Evolutionary conservation across 2,797 vertebrate species (phyloP).

Genomic region (Pseudochirops cupreus): DNA sequence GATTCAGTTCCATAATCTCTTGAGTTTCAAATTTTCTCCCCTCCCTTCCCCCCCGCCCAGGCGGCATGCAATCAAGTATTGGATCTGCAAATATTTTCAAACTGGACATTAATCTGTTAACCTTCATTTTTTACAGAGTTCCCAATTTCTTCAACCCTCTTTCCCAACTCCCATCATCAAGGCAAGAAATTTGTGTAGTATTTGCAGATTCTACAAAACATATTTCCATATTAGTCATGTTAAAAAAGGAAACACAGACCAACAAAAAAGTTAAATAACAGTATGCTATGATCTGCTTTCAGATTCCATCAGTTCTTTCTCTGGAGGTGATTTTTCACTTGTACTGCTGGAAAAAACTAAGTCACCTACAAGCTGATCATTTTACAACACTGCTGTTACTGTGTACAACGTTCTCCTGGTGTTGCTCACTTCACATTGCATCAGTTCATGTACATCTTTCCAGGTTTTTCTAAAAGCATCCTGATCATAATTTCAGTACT

Average conservation of each 20-base stretch:
- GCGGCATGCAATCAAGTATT: too few species aligned
- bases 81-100: too few species aligned
- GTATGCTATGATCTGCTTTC: background rate
- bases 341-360: background rate
- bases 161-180: background rate
- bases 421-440: background rate
- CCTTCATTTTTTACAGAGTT: background rate
- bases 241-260: background rate
- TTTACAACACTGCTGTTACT: background rate
- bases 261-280: background rate
- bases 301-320: background rate
- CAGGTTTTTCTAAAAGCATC: background rate
- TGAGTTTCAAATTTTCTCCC: too few species aligned
- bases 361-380: background rate
- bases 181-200: background rate
- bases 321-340: background rate
- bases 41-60: too few species aligned
- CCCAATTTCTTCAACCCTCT: background rate
- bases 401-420: background rate
- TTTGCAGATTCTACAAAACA: background rate
- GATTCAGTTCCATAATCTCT: too few species aligned
- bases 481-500: background rate
- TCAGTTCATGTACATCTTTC: background rate
- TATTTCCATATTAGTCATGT: background rate
- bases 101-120: background rate